Conservation (phyloP, 2,888 invertebrate genomes). For the Protonemura montana region DNA sequence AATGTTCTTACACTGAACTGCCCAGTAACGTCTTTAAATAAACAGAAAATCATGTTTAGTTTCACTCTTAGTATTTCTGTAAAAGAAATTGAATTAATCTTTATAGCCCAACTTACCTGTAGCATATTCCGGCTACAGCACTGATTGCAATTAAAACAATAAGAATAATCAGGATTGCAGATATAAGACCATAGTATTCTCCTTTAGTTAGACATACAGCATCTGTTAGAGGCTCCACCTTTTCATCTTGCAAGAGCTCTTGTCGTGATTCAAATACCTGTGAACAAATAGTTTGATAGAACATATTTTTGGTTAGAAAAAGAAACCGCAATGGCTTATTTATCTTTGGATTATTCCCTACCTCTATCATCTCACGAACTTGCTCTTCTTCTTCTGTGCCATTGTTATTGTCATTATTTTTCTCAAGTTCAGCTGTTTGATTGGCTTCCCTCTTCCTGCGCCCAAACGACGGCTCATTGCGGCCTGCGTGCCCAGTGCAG, state of each 20-base stretch:
- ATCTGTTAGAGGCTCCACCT: slow-evolving; percentile 64
- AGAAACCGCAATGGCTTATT: no score
- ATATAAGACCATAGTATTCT: slow-evolving; percentile 86
- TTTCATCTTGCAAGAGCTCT: slow-evolving; percentile 59
- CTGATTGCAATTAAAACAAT: slow-evolving; percentile 77
- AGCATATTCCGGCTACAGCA: slow-evolving; percentile 76
- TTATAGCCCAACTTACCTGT: slow-evolving; percentile 65
- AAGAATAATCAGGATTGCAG: slow-evolving; percentile 77
- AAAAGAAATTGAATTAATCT: not conserved
- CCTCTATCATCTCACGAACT: slow-evolving; percentile 90
- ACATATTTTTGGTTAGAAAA: no score
- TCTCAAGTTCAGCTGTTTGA: slow-evolving; percentile 56
- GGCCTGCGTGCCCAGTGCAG: slow-evolving; percentile 79
- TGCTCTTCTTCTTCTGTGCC: slow-evolving; percentile 67
- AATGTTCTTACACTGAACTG: slow-evolving; percentile 75
- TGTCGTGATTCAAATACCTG: slow-evolving; percentile 81
- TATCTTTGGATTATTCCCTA: slow-evolving; percentile 55
- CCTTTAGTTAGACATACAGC: slow-evolving; percentile 82
- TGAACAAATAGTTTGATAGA: not conserved
- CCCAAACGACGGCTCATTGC: slow-evolving; percentile 84
- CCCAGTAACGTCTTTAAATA: slow-evolving; percentile 74
- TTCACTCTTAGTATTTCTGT: not conserved
- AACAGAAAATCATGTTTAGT: not conserved
- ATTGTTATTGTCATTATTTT: slow-evolving; percentile 57
- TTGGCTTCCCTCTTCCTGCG: slow-evolving; percentile 59